phyloP scores from a whole-genome alignment of 2,113 vertebrate species.

The Synodontis membranacea region DNA sequence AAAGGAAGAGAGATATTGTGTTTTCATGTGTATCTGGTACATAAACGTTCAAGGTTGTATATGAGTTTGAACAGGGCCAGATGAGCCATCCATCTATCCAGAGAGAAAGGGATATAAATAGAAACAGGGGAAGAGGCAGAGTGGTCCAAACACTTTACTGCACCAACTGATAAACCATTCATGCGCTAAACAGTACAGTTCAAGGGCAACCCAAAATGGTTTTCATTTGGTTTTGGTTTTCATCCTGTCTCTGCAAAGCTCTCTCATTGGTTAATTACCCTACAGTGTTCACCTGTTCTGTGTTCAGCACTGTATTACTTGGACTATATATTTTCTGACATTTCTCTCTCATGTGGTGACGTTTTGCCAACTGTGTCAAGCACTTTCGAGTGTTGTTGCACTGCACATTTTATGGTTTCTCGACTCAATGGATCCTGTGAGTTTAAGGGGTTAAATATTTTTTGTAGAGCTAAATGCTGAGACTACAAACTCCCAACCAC shows the following conservation, averaged over 20 bases:
- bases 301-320: not conserved
- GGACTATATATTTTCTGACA: too few relatives aligned
- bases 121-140: not conserved
- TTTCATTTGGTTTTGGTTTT: not conserved
- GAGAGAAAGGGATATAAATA: not conserved
- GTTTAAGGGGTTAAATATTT: not conserved
- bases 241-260: not conserved
- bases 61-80: slow-evolving; percentile 10
- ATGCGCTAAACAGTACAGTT: not conserved
- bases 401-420: not conserved
- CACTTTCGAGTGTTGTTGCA: not conserved
- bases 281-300: not conserved
- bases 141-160: not conserved
- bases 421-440: not conserved
- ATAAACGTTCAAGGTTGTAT: slow-evolving; percentile 32
- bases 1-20: not conserved
- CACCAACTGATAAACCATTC: not conserved
- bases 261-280: not conserved
- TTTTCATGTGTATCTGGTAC: slow-evolving; percentile 14
- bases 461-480: not conserved
- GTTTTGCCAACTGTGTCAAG: not conserved
- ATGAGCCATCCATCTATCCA: not conserved
- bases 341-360: not conserved
- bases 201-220: too few relatives aligned
- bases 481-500: not conserved